Evolutionary conservation across 2,888 invertebrate species (phyloP).

Genomic region (Plutella xylostella): DNA sequence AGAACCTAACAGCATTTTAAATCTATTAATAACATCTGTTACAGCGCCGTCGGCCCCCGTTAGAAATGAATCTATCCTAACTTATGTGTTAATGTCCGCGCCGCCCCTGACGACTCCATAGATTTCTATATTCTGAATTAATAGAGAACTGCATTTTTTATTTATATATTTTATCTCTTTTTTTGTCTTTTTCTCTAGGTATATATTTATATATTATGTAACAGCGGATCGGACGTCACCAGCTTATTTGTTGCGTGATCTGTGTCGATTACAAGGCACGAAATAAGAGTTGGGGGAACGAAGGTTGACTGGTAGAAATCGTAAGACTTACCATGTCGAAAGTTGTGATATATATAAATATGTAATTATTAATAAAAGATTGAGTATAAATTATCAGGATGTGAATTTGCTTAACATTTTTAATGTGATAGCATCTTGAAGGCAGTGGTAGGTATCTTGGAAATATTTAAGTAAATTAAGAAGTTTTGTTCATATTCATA

Average conservation of each 20-base stretch:
- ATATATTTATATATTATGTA: conserved; percentile 38
- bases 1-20: background rate
- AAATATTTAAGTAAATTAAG: too few relatives aligned
- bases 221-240: conserved; percentile 58
- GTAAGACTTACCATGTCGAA: too few relatives aligned
- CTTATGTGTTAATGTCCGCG: conserved; percentile 22
- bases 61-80: conserved; percentile 33
- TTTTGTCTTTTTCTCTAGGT: conserved; percentile 26
- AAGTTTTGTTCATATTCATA: too few relatives aligned
- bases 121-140: conserved; percentile 27
- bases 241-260: conserved; percentile 49
- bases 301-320: too few relatives aligned
- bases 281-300: too few relatives aligned
- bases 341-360: too few relatives aligned
- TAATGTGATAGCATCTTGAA: too few relatives aligned
- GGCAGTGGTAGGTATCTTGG: too few relatives aligned
- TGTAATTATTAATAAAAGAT: too few relatives aligned
- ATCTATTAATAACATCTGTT: background rate
- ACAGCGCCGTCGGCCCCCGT: background rate
- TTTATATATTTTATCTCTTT: conserved; percentile 39
- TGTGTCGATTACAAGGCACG: conserved; percentile 11
- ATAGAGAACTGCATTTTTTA: conserved; percentile 50
- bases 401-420: too few relatives aligned
- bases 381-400: too few relatives aligned
- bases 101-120: conserved; percentile 38